Evolutionary conservation across 2,888 invertebrate genomes (phyloP).

Genomic region (Taenaris catops): DNA sequence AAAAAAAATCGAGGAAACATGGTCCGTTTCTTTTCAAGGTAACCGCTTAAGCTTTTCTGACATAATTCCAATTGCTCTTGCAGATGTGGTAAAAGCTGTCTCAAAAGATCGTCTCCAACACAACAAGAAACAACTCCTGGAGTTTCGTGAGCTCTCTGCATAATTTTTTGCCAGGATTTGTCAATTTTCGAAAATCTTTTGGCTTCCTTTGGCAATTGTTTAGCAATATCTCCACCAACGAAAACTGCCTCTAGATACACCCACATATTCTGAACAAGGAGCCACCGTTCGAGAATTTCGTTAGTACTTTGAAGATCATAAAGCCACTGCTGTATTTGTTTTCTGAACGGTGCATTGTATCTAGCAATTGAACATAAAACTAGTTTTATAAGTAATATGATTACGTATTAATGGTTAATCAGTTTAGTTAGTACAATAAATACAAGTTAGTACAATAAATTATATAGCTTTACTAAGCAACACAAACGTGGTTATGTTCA

Average conservation of each 20-base stretch:
- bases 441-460: too few relatives aligned
- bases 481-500: too few relatives aligned
- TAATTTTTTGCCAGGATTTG: conserved; percentile 99
- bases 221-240: conserved; percentile 99
- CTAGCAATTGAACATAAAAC: conserved; percentile 70
- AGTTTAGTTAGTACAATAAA: neutral
- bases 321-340: conserved; percentile 98
- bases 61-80: conserved; percentile 98
- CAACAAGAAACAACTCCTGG: conserved; percentile 98
- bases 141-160: conserved; percentile 97
- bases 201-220: conserved; percentile 96
- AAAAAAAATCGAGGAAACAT: conserved; percentile 97
- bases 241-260: conserved; percentile 98
- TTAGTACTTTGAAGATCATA: conserved; percentile 96
- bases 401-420: too few relatives aligned
- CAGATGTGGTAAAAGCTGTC: conserved; percentile 94
- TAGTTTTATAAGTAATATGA: too few relatives aligned
- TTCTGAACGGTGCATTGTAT: conserved; percentile 97
- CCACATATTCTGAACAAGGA: conserved; percentile 98
- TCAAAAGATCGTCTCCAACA: conserved; percentile 95
- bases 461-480: too few relatives aligned
- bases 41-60: conserved; percentile 97
- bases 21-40: conserved; percentile 93
- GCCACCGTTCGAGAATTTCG: conserved; percentile 97
- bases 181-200: conserved; percentile 98